Base-by-base conservation (phyloP, 2,113 vertebrate genomes). In the Xenopus borealis region DNA sequence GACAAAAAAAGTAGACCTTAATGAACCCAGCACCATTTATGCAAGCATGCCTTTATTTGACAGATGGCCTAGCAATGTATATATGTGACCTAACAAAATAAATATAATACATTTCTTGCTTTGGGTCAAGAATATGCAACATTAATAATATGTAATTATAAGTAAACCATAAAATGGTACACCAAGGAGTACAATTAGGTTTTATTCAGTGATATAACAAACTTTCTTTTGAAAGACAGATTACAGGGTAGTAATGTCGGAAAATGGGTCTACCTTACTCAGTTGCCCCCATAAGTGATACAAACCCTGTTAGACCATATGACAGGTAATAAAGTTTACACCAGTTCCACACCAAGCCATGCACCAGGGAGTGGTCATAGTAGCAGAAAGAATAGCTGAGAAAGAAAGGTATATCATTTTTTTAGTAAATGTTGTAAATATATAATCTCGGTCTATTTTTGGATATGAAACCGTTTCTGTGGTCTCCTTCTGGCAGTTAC, bases 241-340 rank as follows among this genome's bases (percentile, higher is more conserved):
- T 90, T 88, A 88, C 91, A 83, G 88, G 91, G 93, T 94, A 94
- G 93, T 94, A 91, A 90, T 93, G 92, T 92, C 90, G 94, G 91
- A 91, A 91, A 92, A 92, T 89, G 94, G 86, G 89, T 92, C 89
- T 87, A 91, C 89, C 92, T 91, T 89, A 87, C 80, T 94, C 91
- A 94, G 90, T 96, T 95, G 94, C 95, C 93, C 93, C 93, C 94
- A 94, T 94, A 95, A 94, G 93, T 89, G 87, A 91, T 89, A 82
- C 89, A 94, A 93, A 96, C 94, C 95, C 90, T 83, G 90, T 87
- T 94, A 88, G n/a, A 93, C 94, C 93, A 93, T 95, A 94, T 94
- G 94, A 95, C 95, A 98, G 96, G 94, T 98, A 96, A 97, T 98
- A 97, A 98, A 96, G 91, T 97, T 96, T 96, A 96, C 93, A 91